phyloP scores from a whole-genome alignment of 2,113 vertebrate genomes.

The Oophaga pumilio region DNA sequence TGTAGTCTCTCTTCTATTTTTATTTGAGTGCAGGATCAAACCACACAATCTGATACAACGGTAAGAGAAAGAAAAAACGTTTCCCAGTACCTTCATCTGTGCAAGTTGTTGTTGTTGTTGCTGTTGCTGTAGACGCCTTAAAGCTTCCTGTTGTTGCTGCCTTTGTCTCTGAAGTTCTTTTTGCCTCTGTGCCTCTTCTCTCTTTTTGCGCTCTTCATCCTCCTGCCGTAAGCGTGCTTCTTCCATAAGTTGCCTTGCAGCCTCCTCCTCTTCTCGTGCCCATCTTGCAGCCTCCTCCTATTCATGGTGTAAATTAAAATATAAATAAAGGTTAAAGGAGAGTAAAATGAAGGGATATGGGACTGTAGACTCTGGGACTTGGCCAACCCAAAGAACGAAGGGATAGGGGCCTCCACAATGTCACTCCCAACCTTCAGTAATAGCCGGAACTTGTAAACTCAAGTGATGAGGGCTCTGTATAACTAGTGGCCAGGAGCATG shows the following conservation, averaged over 20 bases:
- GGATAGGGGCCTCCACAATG: too few relatives aligned
- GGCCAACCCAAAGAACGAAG: too few relatives aligned
- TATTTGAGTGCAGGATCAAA: neutral
- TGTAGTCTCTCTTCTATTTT: too few relatives aligned
- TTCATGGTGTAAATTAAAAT: neutral
- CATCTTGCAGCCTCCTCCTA: slow-evolving; percentile 60
- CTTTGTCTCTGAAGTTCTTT: slow-evolving; percentile 80
- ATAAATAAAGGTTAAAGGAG: neutral
- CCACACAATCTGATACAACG: neutral
- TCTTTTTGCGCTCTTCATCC: slow-evolving; percentile 81
- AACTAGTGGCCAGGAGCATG: too few relatives aligned
- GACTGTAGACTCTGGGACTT: too few relatives aligned
- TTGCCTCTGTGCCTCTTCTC: slow-evolving; percentile 80
- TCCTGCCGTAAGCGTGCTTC: slow-evolving; percentile 82
- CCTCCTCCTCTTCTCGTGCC: slow-evolving; percentile 85
- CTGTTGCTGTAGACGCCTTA: slow-evolving; percentile 89
- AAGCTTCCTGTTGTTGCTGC: slow-evolving; percentile 87
- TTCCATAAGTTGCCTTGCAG: slow-evolving; percentile 81
- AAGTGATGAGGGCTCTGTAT: too few relatives aligned
- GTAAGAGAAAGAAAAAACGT: neutral
- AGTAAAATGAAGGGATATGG: neutral
- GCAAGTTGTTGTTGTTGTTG: slow-evolving; percentile 96
- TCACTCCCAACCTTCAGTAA: too few relatives aligned
- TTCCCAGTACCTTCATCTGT: slow-evolving; percentile 88
- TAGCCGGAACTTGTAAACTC: too few relatives aligned